Conservation (phyloP, 2,113 vertebrate species). For the Sisor rabdophorus region DNA sequence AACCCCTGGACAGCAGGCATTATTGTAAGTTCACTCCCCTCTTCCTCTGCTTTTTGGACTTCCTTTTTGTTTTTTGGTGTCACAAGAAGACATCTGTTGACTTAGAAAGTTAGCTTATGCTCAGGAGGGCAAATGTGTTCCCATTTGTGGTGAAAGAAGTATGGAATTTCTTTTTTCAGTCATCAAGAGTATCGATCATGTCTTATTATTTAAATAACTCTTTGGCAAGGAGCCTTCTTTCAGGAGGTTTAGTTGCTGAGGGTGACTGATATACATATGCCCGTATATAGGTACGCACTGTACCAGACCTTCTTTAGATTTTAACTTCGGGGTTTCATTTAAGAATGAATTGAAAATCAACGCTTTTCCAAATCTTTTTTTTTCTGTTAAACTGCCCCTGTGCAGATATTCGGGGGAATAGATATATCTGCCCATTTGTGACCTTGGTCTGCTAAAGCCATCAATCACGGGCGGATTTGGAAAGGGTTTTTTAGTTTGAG, state of each 20-base stretch:
- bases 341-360: conserved; percentile 64
- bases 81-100: not conserved
- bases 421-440: conserved; percentile 70
- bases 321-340: conserved; percentile 45
- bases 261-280: conserved; percentile 49
- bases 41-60: conserved; percentile 18
- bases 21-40: conserved; percentile 82
- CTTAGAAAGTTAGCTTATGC: not conserved
- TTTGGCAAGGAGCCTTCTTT: conserved; percentile 56
- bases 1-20: conserved; percentile 98
- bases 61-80: no score
- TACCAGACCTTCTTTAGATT: not conserved
- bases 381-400: conserved; percentile 67
- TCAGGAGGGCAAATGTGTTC: not conserved
- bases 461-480: conserved; percentile 64
- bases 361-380: conserved; percentile 67
- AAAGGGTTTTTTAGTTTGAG: conserved; percentile 2
- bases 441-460: conserved; percentile 73
- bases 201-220: conserved; percentile 66
- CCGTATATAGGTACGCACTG: conserved; percentile 25
- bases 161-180: not conserved
- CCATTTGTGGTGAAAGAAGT: not conserved
- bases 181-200: not conserved
- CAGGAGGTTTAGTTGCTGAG: conserved; percentile 50
- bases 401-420: conserved; percentile 58